phyloP scores from a whole-genome alignment of 2,888 invertebrate genomes.

The Ferdinandea cuprea region DNA sequence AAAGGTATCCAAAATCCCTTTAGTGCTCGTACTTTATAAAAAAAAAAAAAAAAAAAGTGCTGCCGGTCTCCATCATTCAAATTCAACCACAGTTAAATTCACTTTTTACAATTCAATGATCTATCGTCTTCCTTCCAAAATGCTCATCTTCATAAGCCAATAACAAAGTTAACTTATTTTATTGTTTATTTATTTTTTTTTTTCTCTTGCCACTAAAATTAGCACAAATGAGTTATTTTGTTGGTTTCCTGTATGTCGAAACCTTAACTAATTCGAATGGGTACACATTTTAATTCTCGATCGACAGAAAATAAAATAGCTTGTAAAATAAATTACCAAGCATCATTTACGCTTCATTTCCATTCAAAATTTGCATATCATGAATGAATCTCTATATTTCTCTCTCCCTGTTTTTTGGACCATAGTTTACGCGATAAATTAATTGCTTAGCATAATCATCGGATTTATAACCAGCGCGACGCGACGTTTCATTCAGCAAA shows the following conservation, averaged over 20 bases:
- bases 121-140: not conserved
- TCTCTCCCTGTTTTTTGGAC: too few species aligned
- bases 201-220: not conserved
- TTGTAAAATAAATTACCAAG: slow-evolving; percentile 38
- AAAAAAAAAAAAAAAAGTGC: too few species aligned
- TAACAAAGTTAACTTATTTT: not conserved
- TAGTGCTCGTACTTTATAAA: too few species aligned
- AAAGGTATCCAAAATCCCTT: too few species aligned
- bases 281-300: not conserved
- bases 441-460: slow-evolving; percentile 64
- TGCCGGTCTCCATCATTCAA: too few species aligned
- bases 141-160: not conserved
- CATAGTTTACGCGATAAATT: slow-evolving; percentile 54
- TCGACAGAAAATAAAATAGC: not conserved
- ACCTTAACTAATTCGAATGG: slow-evolving; percentile 20
- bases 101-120: too few species aligned
- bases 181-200: not conserved
- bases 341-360: slow-evolving; percentile 38
- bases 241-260: slow-evolving; percentile 3
- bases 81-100: too few species aligned
- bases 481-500: slow-evolving; percentile 60
- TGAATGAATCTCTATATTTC: slow-evolving; percentile 66
- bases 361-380: slow-evolving; percentile 47
- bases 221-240: slow-evolving; percentile 24
- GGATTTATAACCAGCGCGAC: slow-evolving; percentile 68